Evolutionary conservation across 1,140 invertebrate genomes (phyloP), one percentile per base, ranked within the genome.

Genomic region (Aphaenogaster ashmeadi): DNA sequence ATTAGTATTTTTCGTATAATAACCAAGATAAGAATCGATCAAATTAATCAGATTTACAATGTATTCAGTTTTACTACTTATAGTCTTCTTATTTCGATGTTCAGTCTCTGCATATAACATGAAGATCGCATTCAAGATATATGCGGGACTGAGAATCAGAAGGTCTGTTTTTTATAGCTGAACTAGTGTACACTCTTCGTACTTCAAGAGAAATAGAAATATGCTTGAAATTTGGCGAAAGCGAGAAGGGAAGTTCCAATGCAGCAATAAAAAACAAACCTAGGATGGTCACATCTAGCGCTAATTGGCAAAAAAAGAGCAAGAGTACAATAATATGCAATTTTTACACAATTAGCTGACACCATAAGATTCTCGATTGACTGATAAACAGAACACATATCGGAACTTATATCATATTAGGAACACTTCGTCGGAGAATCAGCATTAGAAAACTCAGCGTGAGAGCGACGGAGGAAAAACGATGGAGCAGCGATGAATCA

Each of bases 331-430:
- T 44, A 58, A 66, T n/a, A 13, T 78, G 21, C 15, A 50, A 36
- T 3, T 52, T 78, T 38, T 66, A 50, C 9, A 64, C 11, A 21
- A 66, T 21, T 36, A 27, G 27, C 60, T 64, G 44, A 79, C 11
- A 78, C 54, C 15, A 56, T n/a, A 33, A 78, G 18, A 50, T 79
- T 33, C 27, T 27, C 38, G 18, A 78, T 41, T 3, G 47, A 64
- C 44, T 64, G 21, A 11, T n/a, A 38, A 69, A 27, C 8, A 21
- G 33, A 27, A 74, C 3, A 9, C n/a, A 44, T 2, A 44, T 77
- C 2, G n/a, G 18, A 41, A 27, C 27, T 41, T 77, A n/a, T 9
- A 60, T 27, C 2, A 6, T 50, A 44, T 21, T 27, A 60, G 9
- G 58, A 44, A 77, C 1, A 18, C 27, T 21, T 56, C 18, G 6